Conservation (phyloP, 2,113 vertebrate genomes). For the Arenaria interpres region DNA sequence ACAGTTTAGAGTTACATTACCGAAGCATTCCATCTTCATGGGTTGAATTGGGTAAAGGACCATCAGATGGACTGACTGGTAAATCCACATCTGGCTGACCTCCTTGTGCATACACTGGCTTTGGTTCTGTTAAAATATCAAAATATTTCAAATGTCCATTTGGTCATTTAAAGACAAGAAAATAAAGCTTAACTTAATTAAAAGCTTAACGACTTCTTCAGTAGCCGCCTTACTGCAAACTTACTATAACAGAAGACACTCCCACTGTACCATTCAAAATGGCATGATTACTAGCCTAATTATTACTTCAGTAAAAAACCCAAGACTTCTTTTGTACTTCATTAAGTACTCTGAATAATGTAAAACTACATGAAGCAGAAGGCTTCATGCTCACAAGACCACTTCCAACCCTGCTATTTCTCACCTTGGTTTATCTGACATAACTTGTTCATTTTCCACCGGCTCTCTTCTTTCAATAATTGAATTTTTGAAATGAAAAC, state of each 20-base stretch:
- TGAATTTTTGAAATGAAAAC: background rate
- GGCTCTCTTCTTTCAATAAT: background rate
- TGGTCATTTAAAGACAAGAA: background rate
- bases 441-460: background rate
- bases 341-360: background rate
- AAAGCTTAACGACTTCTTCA: background rate
- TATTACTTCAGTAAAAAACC: background rate
- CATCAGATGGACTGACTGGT: constrained; percentile 95
- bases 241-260: background rate
- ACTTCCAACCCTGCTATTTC: background rate
- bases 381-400: background rate
- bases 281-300: background rate
- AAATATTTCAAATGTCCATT: background rate
- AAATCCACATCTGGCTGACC: constrained; percentile 98
- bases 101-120: constrained; percentile 97
- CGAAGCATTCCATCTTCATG: constrained; percentile 95
- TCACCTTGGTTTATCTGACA: background rate
- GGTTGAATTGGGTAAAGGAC: constrained; percentile 88
- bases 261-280: background rate
- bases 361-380: background rate
- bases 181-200: background rate
- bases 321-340: background rate
- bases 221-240: background rate
- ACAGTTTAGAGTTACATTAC: constrained; percentile 66
- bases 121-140: constrained; percentile 83